Evolutionary conservation across 2,113 vertebrate species (phyloP).

Genomic region (Odobenus rosmarus): DNA sequence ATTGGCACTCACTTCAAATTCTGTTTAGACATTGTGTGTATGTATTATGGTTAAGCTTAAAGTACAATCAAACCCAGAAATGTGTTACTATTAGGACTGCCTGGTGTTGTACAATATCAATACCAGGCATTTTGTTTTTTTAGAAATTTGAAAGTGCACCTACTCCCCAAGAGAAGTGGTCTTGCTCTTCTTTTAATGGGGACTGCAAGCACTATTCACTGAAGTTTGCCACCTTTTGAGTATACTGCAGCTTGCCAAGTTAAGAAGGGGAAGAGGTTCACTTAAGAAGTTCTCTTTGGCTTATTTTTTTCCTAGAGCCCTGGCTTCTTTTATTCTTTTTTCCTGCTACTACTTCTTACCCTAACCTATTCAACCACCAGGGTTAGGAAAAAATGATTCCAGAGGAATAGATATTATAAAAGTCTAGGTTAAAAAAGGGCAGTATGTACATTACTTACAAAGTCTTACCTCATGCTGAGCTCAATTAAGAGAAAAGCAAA

Average conservation of each 20-base stretch:
- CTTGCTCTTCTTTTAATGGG: neutral
- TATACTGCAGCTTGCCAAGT: neutral
- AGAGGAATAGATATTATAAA: neutral
- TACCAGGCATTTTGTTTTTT: neutral
- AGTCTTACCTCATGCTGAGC: neutral
- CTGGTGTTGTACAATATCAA: neutral
- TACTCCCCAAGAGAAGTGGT: neutral
- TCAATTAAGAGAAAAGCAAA: constrained; percentile 42
- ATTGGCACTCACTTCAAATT: neutral
- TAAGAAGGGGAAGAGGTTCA: neutral
- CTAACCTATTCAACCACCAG: neutral
- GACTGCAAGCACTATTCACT: neutral
- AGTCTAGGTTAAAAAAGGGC: neutral
- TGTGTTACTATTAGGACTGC: neutral
- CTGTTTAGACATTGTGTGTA: neutral
- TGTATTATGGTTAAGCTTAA: neutral
- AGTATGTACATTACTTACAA: neutral
- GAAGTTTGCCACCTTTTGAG: neutral
- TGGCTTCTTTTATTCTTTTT: neutral
- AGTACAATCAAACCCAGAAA: neutral
- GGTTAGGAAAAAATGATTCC: neutral
- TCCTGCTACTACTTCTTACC: neutral
- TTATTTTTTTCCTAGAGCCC: neutral
- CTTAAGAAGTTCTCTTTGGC: neutral
- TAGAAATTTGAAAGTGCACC: neutral